These are phyloP conservation scores for Neuroscelio doddi DNA, from an alignment of 2,888 invertebrate species.

Conservation along the genomic window DNA sequence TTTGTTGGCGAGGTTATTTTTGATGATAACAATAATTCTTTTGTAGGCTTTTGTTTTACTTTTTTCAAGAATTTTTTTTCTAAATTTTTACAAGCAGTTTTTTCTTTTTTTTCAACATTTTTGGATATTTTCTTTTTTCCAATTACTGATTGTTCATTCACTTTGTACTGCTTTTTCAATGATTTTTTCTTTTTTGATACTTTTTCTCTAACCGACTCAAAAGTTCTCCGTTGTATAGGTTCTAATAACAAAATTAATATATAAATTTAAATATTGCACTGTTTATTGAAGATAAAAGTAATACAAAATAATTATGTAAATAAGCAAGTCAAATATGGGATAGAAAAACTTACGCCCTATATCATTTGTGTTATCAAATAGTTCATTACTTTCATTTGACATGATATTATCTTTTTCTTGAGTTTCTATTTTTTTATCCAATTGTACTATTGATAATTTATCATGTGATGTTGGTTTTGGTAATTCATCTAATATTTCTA, in stretches of 20 bases:
- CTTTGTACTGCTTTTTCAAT: constrained; percentile 1
- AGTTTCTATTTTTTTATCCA: neutral
- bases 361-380: constrained; percentile 25
- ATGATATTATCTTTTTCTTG: neutral
- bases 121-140: constrained; percentile 6
- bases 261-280: too few species aligned
- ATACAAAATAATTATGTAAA: too few species aligned
- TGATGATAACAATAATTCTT: too few species aligned
- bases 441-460: neutral
- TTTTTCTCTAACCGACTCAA: too few species aligned
- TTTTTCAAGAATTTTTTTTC: too few species aligned
- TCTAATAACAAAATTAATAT: too few species aligned
- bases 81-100: too few species aligned
- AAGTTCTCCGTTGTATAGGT: too few species aligned
- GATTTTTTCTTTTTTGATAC: neutral
- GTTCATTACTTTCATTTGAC: neutral
- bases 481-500: constrained; percentile 10
- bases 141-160: neutral
- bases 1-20: too few species aligned
- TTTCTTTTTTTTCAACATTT: constrained; percentile 4
- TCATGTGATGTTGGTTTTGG: neutral
- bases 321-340: too few species aligned
- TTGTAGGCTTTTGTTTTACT: constrained; percentile 4
- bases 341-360: constrained; percentile 51
- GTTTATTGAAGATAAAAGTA: too few species aligned